Conservation (phyloP, 1,140 invertebrate species). For the Andrena cerasifolii region DNA sequence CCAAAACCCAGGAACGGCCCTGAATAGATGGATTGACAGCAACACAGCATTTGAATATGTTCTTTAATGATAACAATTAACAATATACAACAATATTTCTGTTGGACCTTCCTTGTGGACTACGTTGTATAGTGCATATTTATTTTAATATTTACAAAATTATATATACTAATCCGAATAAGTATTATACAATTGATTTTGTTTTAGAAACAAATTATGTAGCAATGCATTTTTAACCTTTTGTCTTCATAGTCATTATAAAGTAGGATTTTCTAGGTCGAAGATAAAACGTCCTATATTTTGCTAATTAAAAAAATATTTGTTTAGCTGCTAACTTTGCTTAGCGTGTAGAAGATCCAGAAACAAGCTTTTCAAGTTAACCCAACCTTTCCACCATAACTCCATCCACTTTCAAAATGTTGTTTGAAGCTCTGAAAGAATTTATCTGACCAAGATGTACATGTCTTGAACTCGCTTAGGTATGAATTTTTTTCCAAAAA, state of each 20-base stretch:
- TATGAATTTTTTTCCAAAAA: constrained; percentile 11
- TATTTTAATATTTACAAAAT: too few relatives aligned
- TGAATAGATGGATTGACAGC: too few relatives aligned
- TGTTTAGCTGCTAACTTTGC: constrained; percentile 27
- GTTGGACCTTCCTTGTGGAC: too few relatives aligned
- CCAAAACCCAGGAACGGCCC: too few relatives aligned
- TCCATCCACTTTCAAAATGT: constrained; percentile 4
- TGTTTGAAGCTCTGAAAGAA: constrained; percentile 37
- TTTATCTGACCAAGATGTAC: constrained; percentile 5
- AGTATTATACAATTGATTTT: neutral
- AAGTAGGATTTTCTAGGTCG: neutral
- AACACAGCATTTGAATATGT: too few relatives aligned
- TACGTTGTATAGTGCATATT: too few relatives aligned
- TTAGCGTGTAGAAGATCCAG: constrained; percentile 22
- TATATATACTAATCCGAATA: too few relatives aligned
- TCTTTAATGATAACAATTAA: too few relatives aligned
- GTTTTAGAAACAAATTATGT: neutral
- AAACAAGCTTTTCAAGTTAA: constrained; percentile 39
- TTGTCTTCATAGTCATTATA: neutral
- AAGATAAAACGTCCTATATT: neutral
- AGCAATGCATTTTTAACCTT: neutral
- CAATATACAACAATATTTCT: too few relatives aligned
- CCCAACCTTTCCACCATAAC: constrained; percentile 13
- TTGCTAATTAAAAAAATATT: neutral
- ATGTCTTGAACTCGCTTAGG: constrained; percentile 11